These are phyloP conservation scores for Peromyscus aztecus DNA, from an alignment of 2,797 vertebrate species.

Conservation along the genomic window DNA sequence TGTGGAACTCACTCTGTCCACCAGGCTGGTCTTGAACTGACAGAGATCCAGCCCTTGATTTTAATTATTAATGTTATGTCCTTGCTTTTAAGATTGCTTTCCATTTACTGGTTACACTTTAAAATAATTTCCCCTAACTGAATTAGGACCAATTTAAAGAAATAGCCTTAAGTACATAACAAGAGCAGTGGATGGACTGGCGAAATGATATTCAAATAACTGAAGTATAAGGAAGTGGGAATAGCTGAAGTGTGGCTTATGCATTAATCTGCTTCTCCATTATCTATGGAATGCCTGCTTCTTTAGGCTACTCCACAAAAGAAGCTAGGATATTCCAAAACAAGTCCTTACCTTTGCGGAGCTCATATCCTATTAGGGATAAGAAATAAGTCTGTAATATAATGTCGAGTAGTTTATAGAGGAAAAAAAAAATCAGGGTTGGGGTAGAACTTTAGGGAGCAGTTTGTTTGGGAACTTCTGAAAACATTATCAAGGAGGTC, in stretches of 20 bases:
- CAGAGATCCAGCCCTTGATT: background rate
- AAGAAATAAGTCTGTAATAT: background rate
- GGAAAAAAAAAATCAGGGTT: conserved; percentile 10
- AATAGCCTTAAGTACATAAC: conserved; percentile 39
- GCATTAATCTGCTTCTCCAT: background rate
- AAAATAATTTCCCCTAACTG: conserved; percentile 54
- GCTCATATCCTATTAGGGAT: background rate
- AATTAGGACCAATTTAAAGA: conserved; percentile 46
- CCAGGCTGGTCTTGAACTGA: background rate
- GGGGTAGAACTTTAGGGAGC: background rate
- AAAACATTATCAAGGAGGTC: background rate
- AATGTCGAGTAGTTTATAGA: conserved; percentile 7
- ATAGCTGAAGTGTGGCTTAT: background rate
- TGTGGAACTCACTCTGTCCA: background rate
- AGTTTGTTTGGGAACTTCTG: background rate
- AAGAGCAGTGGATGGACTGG: background rate
- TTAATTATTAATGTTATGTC: background rate
- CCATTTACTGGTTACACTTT: conserved; percentile 13
- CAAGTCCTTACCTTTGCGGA: background rate
- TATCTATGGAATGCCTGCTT: background rate
- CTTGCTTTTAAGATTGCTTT: conserved; percentile 31
- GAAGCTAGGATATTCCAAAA: background rate
- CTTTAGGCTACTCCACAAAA: background rate
- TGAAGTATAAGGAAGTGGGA: conserved; percentile 4
- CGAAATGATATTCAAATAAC: conserved; percentile 32